These are phyloP conservation scores for Myiagra hebetior DNA, from an alignment of 2,113 vertebrate genomes.

Conservation along the genomic window DNA sequence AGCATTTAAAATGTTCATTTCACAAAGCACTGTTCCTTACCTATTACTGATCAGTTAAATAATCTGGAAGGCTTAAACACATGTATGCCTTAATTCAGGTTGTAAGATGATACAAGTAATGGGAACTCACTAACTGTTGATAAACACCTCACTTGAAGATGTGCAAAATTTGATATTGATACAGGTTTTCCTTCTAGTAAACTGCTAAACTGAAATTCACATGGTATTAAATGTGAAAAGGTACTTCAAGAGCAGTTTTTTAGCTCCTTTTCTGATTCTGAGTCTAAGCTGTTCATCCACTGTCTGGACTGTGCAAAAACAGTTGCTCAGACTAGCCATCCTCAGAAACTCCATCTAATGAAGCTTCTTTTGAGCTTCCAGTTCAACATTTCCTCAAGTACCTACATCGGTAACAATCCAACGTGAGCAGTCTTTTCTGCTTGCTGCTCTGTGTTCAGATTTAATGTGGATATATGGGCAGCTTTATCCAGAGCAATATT, in stretches of 20 bases:
- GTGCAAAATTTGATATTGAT: background rate
- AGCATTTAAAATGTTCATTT: background rate
- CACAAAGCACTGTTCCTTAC: conserved; percentile 1
- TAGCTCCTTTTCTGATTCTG: background rate
- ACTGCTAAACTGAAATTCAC: background rate
- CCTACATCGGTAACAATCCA: background rate
- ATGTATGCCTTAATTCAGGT: background rate
- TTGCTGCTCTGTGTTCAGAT: background rate
- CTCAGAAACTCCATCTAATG: background rate
- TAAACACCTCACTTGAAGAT: background rate
- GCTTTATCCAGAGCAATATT: background rate
- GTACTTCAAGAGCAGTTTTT: background rate
- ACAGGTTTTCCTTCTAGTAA: background rate
- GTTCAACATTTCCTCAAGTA: background rate
- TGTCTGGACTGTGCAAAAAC: background rate
- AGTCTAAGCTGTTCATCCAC: background rate
- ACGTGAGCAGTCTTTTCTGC: background rate
- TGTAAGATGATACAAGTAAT: background rate
- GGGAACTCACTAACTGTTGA: background rate
- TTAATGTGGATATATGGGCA: background rate
- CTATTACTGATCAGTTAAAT: background rate
- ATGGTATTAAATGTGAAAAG: background rate
- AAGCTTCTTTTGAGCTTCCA: background rate
- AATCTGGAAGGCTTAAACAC: background rate
- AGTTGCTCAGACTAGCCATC: background rate